Evolutionary conservation across 2,797 vertebrate genomes (phyloP), one percentile per base, ranked within the genome.

Genomic region (Xenopus petersii): DNA sequence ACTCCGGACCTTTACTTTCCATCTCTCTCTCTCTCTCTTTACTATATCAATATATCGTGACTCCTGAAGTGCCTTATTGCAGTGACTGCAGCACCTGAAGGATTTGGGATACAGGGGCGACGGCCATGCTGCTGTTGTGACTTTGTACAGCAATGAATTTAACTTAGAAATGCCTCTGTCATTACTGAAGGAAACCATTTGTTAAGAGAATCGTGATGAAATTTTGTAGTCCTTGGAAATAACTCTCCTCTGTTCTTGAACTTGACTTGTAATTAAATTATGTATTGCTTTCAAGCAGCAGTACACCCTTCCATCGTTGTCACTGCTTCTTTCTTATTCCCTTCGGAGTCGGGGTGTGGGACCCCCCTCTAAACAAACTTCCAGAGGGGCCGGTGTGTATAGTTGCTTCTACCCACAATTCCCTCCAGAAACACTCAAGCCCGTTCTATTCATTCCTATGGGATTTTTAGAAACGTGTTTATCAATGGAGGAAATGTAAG

Each of bases 1-100:
- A 64, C 71, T 79, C 49, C 59, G 54, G 67, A 65, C 68, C 55
- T 54, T 75, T 64, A 21, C 16, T 55, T 17, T 17, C 51, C 68
- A 42, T 64, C 54, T 47, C 36, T 54, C 21, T 21, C 36, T 54
- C 21, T 21, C 21, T 21, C 4, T 30, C 51, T 56, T 12, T 64
- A 33, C 49, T 59, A 6, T 33, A 66, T 21, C 8, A 48, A 55
- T 60, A 46, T 55, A 61, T 70, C 47, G 65, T 70, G 64, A 74
- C 62, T 79, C 77, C 67, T 69, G 65, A 79, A 79, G 77, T 79
- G 77, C 77, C 77, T 79, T 79, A 64, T 70, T 79, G 77, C 62
- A 69, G 58, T 30, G 64, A 12, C 4, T 59, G 74, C 62, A 75
- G 67, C 60, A 51, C 26, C 70, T 33, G 26, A 59, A 30, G 48